A percentile compares a stretch with the other conserved stretches of the same genome.
phyloP scores from a whole-genome alignment of 2,113 vertebrate species.

The Passer domesticus region DNA sequence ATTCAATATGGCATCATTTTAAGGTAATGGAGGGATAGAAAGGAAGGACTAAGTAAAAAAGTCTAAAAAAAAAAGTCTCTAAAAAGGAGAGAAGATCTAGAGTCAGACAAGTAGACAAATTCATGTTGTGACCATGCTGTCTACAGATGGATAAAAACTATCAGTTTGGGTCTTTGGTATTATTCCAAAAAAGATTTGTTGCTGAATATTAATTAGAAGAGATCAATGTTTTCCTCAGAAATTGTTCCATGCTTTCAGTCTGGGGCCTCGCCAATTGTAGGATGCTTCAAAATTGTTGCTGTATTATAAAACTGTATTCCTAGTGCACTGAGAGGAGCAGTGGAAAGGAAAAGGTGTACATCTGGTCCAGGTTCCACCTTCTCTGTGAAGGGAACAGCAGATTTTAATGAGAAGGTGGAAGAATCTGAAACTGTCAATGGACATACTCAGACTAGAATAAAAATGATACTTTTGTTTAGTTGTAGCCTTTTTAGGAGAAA shows the following conservation, averaged over 20 bases:
- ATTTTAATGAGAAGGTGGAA: background rate
- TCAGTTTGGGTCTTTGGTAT: background rate
- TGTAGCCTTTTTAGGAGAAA: background rate
- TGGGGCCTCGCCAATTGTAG: rapidly evolving
- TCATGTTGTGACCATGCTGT: background rate
- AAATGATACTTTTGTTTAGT: background rate
- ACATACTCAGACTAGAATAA: background rate
- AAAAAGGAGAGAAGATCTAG: background rate
- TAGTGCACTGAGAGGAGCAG: background rate
- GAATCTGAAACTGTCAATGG: background rate
- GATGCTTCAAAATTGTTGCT: background rate
- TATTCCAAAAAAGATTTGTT: background rate
- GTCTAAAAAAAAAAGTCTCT: background rate
- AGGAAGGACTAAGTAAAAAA: background rate
- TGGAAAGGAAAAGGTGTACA: background rate
- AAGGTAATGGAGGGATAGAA: background rate
- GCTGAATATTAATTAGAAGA: background rate
- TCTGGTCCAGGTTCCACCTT: background rate
- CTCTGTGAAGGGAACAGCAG: background rate
- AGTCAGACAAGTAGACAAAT: background rate
- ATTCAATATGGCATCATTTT: background rate
- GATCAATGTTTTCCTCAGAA: background rate
- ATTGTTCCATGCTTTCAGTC: background rate
- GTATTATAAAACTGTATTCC: background rate
- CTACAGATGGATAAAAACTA: background rate